Percentiles rank a stretch among this genome's conserved stretches.
These are phyloP conservation scores for Petrolisthes manimaculis DNA, from an alignment of 2,888 invertebrate species.

Conservation along the genomic window DNA sequence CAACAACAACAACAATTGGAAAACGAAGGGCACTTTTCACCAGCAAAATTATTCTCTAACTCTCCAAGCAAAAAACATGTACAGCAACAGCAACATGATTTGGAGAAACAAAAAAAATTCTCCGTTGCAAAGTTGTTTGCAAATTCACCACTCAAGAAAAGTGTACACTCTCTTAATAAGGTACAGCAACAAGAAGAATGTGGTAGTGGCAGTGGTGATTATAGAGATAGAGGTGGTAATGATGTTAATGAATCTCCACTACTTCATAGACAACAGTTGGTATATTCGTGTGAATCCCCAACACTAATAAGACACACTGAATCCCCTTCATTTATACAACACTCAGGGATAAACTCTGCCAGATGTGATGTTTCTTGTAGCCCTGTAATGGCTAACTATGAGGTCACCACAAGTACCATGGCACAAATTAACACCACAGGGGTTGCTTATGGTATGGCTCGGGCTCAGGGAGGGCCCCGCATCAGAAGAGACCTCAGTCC, in stretches of 20 bases:
- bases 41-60: no score
- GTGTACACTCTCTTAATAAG: constrained; percentile 28
- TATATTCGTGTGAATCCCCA: constrained; percentile 53
- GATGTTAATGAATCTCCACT: constrained; percentile 15
- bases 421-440: constrained; percentile 1
- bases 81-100: no score
- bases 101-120: no score
- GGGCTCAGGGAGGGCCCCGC: constrained; percentile 51
- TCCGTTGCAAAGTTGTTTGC: no score
- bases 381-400: constrained; percentile 16
- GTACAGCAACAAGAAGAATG: constrained; percentile 31
- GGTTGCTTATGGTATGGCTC: constrained; percentile 43
- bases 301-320: constrained; percentile 38
- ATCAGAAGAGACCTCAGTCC: constrained; percentile 24
- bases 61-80: no score
- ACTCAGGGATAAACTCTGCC: background rate
- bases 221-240: no score
- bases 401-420: no score
- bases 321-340: constrained; percentile 12
- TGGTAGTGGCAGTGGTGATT: background rate
- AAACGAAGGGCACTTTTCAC: constrained; percentile 12
- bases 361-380: background rate
- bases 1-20: constrained; percentile 39
- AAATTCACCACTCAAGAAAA: no score
- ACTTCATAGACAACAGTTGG: constrained; percentile 41